These are phyloP conservation scores for Neosalanx taihuensis DNA, from an alignment of 2,797 vertebrate genomes.

Conservation along the genomic window DNA sequence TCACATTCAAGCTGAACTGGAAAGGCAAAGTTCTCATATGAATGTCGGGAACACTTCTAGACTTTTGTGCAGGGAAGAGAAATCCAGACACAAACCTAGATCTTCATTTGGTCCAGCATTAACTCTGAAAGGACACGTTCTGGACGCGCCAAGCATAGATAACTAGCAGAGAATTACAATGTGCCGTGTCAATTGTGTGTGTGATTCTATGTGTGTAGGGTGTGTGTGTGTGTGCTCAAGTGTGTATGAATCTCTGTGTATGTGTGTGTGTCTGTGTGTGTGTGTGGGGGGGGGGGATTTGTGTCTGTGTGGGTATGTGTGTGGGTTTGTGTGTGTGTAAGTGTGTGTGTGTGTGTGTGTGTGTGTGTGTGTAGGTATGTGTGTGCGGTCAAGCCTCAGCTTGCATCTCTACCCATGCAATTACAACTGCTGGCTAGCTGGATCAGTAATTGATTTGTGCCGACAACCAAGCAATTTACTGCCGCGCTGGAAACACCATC, in stretches of 20 bases:
- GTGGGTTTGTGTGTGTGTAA: constrained; percentile 4
- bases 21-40: no score
- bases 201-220: constrained; percentile 1
- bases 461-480: constrained; percentile 31
- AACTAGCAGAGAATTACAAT: not conserved
- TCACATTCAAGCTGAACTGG: not conserved
- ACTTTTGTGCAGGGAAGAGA: no score
- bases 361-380: not conserved
- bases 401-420: constrained; percentile 18
- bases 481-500: constrained; percentile 39
- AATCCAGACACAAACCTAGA: no score
- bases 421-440: constrained; percentile 28
- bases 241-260: not conserved
- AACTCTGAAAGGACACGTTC: no score
- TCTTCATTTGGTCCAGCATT: no score
- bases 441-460: constrained; percentile 44
- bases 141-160: not conserved
- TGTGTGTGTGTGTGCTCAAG: no score
- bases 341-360: constrained; percentile 6
- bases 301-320: constrained; percentile 4
- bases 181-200: not conserved
- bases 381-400: constrained; percentile 5
- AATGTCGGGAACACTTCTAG: no score
- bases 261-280: not conserved
- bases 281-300: not conserved